A percentile compares a stretch with the other conserved stretches of the same genome.
These are phyloP conservation scores for Rana temporaria DNA, from an alignment of 2,113 vertebrate genomes.

Conservation along the genomic window DNA sequence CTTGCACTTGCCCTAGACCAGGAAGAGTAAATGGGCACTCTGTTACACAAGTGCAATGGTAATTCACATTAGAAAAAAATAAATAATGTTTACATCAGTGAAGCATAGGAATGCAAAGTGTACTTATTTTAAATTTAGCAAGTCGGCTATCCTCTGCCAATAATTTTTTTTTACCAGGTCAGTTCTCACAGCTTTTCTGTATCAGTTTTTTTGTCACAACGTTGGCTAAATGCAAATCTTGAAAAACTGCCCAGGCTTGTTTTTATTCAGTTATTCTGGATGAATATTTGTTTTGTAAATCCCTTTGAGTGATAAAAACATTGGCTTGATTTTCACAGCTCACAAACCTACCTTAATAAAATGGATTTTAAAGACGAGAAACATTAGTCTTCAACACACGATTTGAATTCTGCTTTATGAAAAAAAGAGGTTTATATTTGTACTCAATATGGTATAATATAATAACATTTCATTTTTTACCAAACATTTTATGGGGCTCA, in stretches of 20 bases:
- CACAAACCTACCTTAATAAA: not conserved
- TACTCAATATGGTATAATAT: no score
- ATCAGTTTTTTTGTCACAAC: not conserved
- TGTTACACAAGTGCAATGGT: no score
- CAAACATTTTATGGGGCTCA: no score
- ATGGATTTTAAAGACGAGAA: not conserved
- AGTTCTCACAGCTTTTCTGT: not conserved
- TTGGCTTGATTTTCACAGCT: not conserved
- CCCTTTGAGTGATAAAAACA: not conserved
- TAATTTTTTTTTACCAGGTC: not conserved
- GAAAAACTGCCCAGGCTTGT: slow-evolving; percentile 8
- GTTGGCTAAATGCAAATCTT: slow-evolving; percentile 14
- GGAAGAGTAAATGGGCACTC: no score
- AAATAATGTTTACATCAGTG: no score
- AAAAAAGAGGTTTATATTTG: no score
- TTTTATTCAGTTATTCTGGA: not conserved
- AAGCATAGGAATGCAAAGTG: no score
- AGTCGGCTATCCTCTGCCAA: not conserved
- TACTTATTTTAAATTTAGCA: slow-evolving; percentile 3
- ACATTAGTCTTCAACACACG: not conserved
- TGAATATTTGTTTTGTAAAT: slow-evolving; percentile 10
- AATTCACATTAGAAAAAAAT: no score
- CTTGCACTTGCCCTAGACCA: no score
- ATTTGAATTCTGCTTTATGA: not conserved
- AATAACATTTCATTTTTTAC: no score